Conservation (phyloP, 2,888 invertebrate species). For the Sinodicranocentrus sp. region DNA sequence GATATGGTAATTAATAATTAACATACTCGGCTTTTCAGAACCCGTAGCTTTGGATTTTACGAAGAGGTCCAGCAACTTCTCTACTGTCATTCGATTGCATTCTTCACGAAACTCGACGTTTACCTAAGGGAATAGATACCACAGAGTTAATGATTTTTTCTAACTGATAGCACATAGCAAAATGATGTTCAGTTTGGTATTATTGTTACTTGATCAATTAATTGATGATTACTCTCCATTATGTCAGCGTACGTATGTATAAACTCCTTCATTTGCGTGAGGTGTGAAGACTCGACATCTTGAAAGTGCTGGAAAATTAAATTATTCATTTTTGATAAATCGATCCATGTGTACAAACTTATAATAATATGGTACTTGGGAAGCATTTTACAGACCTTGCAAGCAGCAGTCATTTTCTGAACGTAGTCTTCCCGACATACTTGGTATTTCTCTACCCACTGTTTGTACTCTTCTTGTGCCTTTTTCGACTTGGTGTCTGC, state of each 20-base stretch:
- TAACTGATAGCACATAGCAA: too few relatives aligned
- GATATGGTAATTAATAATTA: too few relatives aligned
- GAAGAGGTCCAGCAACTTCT: slow-evolving; percentile 94
- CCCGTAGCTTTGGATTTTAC: slow-evolving; percentile 95
- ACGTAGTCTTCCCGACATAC: slow-evolving; percentile 95
- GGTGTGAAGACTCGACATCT: slow-evolving; percentile 94
- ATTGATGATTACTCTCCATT: slow-evolving; percentile 92
- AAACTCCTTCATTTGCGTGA: slow-evolving; percentile 97
- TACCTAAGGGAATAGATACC: too few relatives aligned
- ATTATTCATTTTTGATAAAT: not conserved
- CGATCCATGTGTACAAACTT: not conserved
- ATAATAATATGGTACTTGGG: not conserved
- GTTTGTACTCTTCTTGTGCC: slow-evolving; percentile 96
- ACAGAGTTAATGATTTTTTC: too few relatives aligned
- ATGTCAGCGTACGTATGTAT: slow-evolving; percentile 92
- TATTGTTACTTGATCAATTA: slow-evolving; percentile 90
- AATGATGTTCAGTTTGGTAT: too few relatives aligned
- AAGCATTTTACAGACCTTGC: slow-evolving; percentile 82
- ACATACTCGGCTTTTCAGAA: slow-evolving; percentile 92
- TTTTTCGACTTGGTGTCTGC: slow-evolving; percentile 94
- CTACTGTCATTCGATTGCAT: slow-evolving; percentile 94
- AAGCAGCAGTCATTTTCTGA: slow-evolving; percentile 95
- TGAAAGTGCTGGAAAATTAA: slow-evolving; percentile 86
- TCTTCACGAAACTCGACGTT: slow-evolving; percentile 95
- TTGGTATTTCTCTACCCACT: slow-evolving; percentile 94